Evolutionary conservation across 2,113 vertebrate species (phyloP), one percentile per base, ranked within the genome.

Genomic region (Dicaeum eximium): DNA sequence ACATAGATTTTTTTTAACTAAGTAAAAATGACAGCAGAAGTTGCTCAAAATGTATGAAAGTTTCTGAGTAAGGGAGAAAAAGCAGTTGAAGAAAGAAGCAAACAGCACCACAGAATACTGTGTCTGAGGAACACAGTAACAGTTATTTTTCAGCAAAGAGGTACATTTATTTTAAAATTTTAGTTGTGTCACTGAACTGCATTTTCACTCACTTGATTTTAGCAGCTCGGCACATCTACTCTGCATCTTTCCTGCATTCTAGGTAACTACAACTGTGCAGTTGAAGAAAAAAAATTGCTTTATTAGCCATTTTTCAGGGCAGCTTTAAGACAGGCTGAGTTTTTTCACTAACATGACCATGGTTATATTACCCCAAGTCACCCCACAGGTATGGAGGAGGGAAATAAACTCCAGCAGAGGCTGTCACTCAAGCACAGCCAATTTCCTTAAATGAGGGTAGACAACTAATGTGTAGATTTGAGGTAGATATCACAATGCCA

Each of bases 381-480:
- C 17, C 28, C 8, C 58, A 45, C 27, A 67, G 21, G 27, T 56
- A 27, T 6, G 28, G 19, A 51, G 42, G 3, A 61, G 7, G 9
- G 64, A 91, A 87, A n/a, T n/a, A 17, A 75, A 60, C 10, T 42
- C 47, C 11, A 67, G 28, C 14, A 66, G 38, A 66, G 8, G 15
- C 2, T 66, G 33, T 40, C 48, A 42, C 31, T 24, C 51, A 33
- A 58, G 22, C 18, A 78, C 11, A 61, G 30, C 4, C n/a, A 33
- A 53, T 30, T 73, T 47, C 42, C 31, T 78, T 73, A 64, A 69
- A 54, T 33, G 19, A 56, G 7, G 9, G 16, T 10, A 61, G 48
- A 30, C 5, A 71, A 13, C 15, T 77, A 51, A 69, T 0, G 1
- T 3, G 5, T 6, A 54, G 28, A 78, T 61, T 62, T 1, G 4